These are phyloP conservation scores for Odontocerum albicorne DNA, from an alignment of 2,888 invertebrate species.

Conservation along the genomic window DNA sequence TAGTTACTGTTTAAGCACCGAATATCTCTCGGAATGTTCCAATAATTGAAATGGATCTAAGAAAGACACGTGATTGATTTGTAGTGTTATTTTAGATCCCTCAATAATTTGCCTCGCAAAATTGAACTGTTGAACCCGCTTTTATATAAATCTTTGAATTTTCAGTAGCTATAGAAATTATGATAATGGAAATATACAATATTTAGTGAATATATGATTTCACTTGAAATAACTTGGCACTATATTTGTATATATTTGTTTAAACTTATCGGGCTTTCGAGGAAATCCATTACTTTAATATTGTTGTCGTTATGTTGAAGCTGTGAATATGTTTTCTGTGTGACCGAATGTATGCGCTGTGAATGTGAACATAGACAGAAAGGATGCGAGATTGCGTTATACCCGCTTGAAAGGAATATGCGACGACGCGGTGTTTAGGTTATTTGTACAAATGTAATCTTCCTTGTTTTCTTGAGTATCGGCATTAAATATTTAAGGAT, in stretches of 20 bases:
- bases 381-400: not conserved
- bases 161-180: not conserved
- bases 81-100: constrained; percentile 10
- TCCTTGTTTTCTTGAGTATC: constrained; percentile 10
- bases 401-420: not conserved
- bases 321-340: constrained; percentile 5
- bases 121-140: constrained; percentile 4
- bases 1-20: constrained; percentile 8
- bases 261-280: not conserved
- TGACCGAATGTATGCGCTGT: not conserved
- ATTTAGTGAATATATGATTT: constrained; percentile 6
- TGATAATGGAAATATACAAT: not conserved
- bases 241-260: constrained; percentile 5
- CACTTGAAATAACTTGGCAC: constrained; percentile 6
- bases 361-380: constrained; percentile 1
- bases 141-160: not conserved
- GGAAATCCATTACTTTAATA: not conserved
- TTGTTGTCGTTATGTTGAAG: constrained; percentile 3
- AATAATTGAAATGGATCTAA: no score
- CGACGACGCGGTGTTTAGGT: constrained; percentile 10
- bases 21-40: no score
- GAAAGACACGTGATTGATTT: constrained; percentile 3
- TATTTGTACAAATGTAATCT: constrained; percentile 25
- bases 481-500: no score
- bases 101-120: constrained; percentile 14